A percentile compares a stretch with the other conserved stretches of the same genome.
Evolutionary conservation across 2,797 vertebrate species (phyloP).

Genomic region (Sebastes minor): DNA sequence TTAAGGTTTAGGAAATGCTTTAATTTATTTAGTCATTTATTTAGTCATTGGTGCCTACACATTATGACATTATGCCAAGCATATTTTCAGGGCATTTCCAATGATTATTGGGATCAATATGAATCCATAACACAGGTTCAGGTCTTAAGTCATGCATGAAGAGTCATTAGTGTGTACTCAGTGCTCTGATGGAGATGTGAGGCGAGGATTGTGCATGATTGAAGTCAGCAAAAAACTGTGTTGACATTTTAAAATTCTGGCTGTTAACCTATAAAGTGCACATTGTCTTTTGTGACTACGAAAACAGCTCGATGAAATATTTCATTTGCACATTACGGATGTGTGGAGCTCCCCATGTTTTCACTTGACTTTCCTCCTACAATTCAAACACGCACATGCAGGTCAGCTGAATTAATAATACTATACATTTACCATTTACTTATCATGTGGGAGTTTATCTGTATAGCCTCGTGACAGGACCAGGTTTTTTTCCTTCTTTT

Average conservation of each 20-base stretch:
- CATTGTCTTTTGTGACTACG: background rate
- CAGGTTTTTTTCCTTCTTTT: background rate
- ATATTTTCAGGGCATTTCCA: background rate
- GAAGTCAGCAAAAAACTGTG: conserved; percentile 3
- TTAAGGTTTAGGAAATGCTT: background rate
- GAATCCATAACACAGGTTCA: background rate
- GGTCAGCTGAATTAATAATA: background rate
- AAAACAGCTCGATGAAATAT: background rate
- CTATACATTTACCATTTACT: background rate
- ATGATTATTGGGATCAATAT: background rate
- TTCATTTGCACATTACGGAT: background rate
- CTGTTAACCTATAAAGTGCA: background rate
- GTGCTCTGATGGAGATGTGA: background rate
- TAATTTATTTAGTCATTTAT: background rate
- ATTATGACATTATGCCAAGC: too few species aligned
- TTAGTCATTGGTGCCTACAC: background rate
- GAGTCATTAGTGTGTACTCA: background rate
- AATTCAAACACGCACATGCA: background rate
- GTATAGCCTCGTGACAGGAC: background rate
- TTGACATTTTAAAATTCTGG: conserved; percentile 1
- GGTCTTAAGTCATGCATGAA: background rate
- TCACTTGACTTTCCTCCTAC: background rate
- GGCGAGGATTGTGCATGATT: background rate
- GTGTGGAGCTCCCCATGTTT: background rate
- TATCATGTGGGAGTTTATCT: background rate